These are phyloP conservation scores for Thymelicus lineola DNA, from an alignment of 2,888 invertebrate genomes.

Conservation along the genomic window DNA sequence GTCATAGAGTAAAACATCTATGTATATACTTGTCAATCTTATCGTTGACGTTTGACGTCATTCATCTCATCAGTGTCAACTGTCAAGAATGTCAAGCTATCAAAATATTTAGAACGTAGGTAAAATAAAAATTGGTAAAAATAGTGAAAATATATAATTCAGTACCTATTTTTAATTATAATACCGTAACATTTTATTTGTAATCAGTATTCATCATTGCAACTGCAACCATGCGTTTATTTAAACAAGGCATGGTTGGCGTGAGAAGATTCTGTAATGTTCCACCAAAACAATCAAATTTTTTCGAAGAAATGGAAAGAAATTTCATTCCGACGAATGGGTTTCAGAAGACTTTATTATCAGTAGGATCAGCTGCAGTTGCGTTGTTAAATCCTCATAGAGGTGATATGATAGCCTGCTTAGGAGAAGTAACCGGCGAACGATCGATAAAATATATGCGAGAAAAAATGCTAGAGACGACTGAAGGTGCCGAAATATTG, in stretches of 20 bases:
- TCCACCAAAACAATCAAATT: conserved; percentile 64
- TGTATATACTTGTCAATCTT: too few species aligned
- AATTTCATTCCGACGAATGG: conserved; percentile 87
- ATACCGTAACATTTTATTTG: background rate
- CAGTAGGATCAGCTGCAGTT: conserved; percentile 94
- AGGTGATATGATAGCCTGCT: conserved; percentile 97
- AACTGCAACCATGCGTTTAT: background rate
- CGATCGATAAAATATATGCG: conserved; percentile 89
- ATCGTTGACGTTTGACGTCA: too few species aligned
- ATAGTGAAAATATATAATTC: too few species aligned
- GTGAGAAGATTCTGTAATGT: conserved; percentile 51
- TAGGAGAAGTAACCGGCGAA: conserved; percentile 95
- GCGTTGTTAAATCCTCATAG: conserved; percentile 92
- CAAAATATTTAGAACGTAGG: too few species aligned
- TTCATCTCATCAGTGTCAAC: too few species aligned
- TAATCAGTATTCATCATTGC: background rate
- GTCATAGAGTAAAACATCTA: too few species aligned
- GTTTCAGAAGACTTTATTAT: conserved; percentile 91
- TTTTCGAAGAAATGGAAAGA: conserved; percentile 86
- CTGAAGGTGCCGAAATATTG: conserved; percentile 92
- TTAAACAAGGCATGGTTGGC: background rate
- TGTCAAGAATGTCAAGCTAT: too few species aligned
- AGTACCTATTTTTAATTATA: too few species aligned
- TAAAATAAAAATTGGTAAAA: too few species aligned
- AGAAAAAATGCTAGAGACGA: conserved; percentile 89